These are phyloP conservation scores for Aquatica leii DNA, from an alignment of 2,888 invertebrate species.

Conservation along the genomic window DNA sequence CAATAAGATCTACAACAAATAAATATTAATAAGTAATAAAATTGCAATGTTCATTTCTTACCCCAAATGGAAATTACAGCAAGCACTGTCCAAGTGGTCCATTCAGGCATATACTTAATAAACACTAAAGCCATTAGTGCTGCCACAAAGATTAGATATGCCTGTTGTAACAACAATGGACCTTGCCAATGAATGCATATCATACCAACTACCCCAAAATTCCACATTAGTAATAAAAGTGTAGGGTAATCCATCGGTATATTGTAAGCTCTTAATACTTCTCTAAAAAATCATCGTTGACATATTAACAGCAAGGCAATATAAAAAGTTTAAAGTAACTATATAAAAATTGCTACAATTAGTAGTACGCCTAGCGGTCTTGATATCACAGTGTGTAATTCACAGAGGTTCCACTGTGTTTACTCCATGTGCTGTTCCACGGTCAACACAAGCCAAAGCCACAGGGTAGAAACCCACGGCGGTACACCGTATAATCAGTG, in stretches of 20 bases:
- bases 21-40: background rate
- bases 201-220: slow-evolving; percentile 97
- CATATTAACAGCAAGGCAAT: no score
- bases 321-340: background rate
- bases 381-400: no score
- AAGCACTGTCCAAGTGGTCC: slow-evolving; percentile 98
- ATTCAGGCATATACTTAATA: slow-evolving; percentile 98
- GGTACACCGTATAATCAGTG: no score
- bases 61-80: slow-evolving; percentile 98
- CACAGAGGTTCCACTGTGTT: no score
- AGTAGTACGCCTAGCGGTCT: no score
- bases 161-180: slow-evolving; percentile 91
- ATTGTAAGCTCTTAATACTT: slow-evolving; percentile 91
- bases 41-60: slow-evolving; percentile 53
- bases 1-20: slow-evolving; percentile 83
- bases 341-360: background rate
- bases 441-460: no score
- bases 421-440: no score
- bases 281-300: slow-evolving; percentile 66
- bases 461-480: no score
- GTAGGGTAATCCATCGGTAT: slow-evolving; percentile 96
- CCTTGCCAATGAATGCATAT: slow-evolving; percentile 99
- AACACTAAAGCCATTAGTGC: slow-evolving; percentile 98
- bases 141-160: slow-evolving; percentile 96
- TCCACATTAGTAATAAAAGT: slow-evolving; percentile 90